These are phyloP conservation scores for Anthonomus grandis DNA, from an alignment of 1,140 invertebrate species.

Conservation along the genomic window DNA sequence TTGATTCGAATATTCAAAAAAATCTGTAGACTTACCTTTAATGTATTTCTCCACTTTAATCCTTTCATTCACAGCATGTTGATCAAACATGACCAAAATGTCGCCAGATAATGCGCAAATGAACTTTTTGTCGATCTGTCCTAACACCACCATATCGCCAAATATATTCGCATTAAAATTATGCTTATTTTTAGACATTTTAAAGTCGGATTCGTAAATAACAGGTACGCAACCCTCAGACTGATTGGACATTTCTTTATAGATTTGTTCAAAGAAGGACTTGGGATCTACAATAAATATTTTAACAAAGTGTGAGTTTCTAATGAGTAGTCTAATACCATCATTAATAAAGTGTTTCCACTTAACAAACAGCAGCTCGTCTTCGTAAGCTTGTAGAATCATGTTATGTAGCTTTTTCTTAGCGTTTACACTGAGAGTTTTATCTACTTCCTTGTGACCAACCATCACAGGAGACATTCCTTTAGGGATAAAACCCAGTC, in stretches of 20 bases:
- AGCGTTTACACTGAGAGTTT: slow-evolving; percentile 34
- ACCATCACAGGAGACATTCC: slow-evolving; percentile 47
- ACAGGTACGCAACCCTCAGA: slow-evolving; percentile 32
- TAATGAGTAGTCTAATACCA: slow-evolving; percentile 36
- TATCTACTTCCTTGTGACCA: slow-evolving; percentile 29
- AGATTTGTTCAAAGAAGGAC: slow-evolving; percentile 41
- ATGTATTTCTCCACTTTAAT: slow-evolving; percentile 60
- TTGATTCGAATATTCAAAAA: slow-evolving; percentile 9
- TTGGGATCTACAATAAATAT: slow-evolving; percentile 38
- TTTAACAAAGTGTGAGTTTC: background rate
- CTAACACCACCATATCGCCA: slow-evolving; percentile 53
- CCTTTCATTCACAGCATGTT: slow-evolving; percentile 74
- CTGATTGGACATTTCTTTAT: slow-evolving; percentile 36
- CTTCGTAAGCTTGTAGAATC: slow-evolving; percentile 38
- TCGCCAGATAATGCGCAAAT: slow-evolving; percentile 53
- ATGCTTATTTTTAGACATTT: slow-evolving; percentile 16
- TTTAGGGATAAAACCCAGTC: slow-evolving; percentile 48
- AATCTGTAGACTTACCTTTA: slow-evolving; percentile 39
- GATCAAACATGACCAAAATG: slow-evolving; percentile 65
- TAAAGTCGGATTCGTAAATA: slow-evolving; percentile 11
- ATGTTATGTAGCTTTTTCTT: slow-evolving; percentile 37
- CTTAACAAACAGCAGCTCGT: slow-evolving; percentile 43
- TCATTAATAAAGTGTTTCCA: slow-evolving; percentile 43
- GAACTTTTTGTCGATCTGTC: slow-evolving; percentile 68
- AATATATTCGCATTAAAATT: slow-evolving; percentile 40